Evolutionary conservation across 2,888 invertebrate genomes (phyloP), one percentile per base, ranked within the genome.

Genomic region (Fragum fragum): DNA sequence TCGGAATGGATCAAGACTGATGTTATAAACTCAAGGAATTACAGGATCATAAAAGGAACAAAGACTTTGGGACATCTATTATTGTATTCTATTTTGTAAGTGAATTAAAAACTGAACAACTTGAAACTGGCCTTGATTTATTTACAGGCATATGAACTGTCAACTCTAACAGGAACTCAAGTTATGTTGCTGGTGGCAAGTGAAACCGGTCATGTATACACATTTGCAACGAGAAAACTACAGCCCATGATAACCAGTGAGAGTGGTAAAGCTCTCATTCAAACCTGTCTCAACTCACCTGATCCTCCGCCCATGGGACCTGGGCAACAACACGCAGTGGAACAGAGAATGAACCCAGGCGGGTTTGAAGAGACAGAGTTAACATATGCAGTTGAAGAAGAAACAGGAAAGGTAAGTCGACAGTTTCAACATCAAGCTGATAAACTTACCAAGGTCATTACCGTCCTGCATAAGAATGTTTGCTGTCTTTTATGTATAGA

Each of bases 171-270:
- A 87, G 99, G 99, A 74, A 99, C 99, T 47, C 99, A 99, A 96
- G 99, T 99, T 95, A 99, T 99, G 99, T 96, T 99, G 92, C 96
- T 99, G 94, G 99, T 99, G 88, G 99, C 99, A 83, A 99, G 98
- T 87, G 99, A 99, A 95, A 99, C 99, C 26, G 99, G 99, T 74
- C 99, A 99, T 95, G 99, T 99, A 93, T 99, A 99, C 96, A 99
- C 99, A 85, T 99, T 99, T 95, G 99, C 99, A 86, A 99, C 99
- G 90, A 96, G 99, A 90, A 94, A 95, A 88, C 96, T 99, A 74
- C 99, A 99, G 95, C 99, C 99, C 89, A 99, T 99, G 99, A 99
- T 99, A 95, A 99, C 99, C 68, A 99, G 99, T 90, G 96, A 96
- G 83, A 95, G 95, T 76, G 99, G 99, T 90, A 99, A 99, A 95